Evolutionary conservation across 2,888 invertebrate genomes (phyloP).

Genomic region (Chesias legatella): DNA sequence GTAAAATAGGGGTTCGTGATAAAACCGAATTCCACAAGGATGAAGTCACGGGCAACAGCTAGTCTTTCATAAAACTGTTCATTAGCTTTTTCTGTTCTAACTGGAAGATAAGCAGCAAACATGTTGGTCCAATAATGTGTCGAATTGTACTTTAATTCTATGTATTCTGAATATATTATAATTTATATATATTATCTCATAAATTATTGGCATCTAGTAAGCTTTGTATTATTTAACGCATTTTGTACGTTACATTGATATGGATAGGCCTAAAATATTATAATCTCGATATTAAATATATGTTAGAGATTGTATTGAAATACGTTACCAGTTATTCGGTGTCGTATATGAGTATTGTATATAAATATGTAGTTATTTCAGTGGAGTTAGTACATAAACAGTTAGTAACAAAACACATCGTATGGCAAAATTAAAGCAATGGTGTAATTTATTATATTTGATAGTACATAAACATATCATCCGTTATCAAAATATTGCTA

Average conservation of each 20-base stretch:
- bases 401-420: constrained; percentile 50
- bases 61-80: constrained; percentile 14
- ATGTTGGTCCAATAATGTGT: constrained; percentile 25
- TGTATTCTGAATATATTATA: constrained; percentile 14
- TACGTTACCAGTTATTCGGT: constrained; percentile 65
- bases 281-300: constrained; percentile 53
- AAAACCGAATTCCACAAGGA: too few relatives aligned
- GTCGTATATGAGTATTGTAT: constrained; percentile 54
- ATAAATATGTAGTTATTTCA: constrained; percentile 47
- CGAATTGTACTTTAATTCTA: constrained; percentile 24
- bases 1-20: too few relatives aligned
- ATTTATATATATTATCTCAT: constrained; percentile 16
- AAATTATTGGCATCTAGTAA: constrained; percentile 32
- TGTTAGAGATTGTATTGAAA: constrained; percentile 22
- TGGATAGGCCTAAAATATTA: constrained; percentile 59
- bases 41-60: too few relatives aligned
- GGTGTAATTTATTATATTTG: constrained; percentile 52
- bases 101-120: constrained; percentile 18
- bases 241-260: constrained; percentile 42
- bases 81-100: constrained; percentile 12
- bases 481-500: constrained; percentile 44
- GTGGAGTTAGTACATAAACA: constrained; percentile 47
- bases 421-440: constrained; percentile 53
- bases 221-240: constrained; percentile 39
- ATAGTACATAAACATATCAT: constrained; percentile 79